Conservation (phyloP, 30 jellyfish, hydroid and myxozoan species). For the Phacellophora camtschatica region DNA sequence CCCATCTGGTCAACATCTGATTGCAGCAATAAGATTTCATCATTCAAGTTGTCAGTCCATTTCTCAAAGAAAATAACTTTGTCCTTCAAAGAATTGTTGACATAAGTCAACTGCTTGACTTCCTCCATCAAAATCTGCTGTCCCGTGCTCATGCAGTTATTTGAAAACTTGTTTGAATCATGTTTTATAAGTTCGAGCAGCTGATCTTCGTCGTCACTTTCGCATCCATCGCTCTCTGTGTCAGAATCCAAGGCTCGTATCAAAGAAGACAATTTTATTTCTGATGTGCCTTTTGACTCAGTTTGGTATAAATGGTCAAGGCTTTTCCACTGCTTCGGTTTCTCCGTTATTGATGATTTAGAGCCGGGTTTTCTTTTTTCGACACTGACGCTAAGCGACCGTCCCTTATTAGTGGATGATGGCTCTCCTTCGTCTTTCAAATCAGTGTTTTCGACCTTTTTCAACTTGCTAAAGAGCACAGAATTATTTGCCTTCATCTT, state of each 20-base stretch:
- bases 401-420: no score
- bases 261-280: neutral
- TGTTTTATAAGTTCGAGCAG: neutral
- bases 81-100: constrained; percentile 13
- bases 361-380: no score
- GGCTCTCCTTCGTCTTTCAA: no score
- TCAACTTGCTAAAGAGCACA: neutral
- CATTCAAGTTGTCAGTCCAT: constrained; percentile 29
- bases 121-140: neutral
- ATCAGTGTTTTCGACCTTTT: no score
- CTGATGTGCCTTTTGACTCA: no score
- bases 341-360: no score
- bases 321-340: no score
- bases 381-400: no score
- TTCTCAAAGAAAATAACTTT: neutral
- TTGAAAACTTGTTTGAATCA: neutral
- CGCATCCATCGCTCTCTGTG: constrained; percentile 6
- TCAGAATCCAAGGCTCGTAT: constrained; percentile 24
- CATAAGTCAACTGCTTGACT: neutral
- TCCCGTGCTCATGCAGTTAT: neutral
- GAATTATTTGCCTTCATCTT: constrained; percentile 3
- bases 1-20: neutral
- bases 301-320: no score
- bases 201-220: neutral
- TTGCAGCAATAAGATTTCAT: constrained; percentile 1